Evolutionary conservation across 2,113 vertebrate species (phyloP), one percentile per base, ranked within the genome.

Genomic region (Ctenomys sociabilis): DNA sequence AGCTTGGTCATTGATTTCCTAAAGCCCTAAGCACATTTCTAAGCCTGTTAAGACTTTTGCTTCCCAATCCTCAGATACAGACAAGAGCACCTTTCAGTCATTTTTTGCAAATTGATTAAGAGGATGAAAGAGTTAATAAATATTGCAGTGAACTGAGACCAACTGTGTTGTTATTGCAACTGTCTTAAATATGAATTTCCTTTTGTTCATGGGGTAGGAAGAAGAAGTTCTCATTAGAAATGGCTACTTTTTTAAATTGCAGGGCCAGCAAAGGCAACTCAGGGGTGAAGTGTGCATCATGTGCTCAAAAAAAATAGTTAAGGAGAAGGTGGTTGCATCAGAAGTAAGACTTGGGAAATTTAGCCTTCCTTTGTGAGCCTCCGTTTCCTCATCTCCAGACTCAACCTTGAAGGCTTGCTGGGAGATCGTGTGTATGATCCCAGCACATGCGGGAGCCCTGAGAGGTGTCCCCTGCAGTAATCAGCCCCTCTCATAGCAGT

Each of bases 391-490:
- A 0, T 78, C 32, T 91, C 22, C 78, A 57, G 61, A 61, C 21
- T 68, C 61, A 45, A 9, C 22, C 13, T 83, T 81, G 8, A n/a
- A 17, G 37, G 8, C 26, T 32, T n/a, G 12, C 10, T 30, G 45
- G 22, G 21, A 26, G 28, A 3, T 43, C 12, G 0, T 1, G 0
- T 49, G 10, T 1, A 1, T 64, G 40, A 54, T 3, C 37, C 26
- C 2, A 1, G 64, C 35, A 28, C 3, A 9, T 77, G 40, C 12
- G 0, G n/a, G 10, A 35, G 24, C 10, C 1, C 11, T 30, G 6
- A 5, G 22, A 4, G 12, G 43, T 52, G 22, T 3, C 35, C 57
- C 37, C 32, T 57, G 0, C 8, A 77, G 32, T 40, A 16, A 81
- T 12, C 11, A n/a, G 75, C 11, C 26, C 64, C 24, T 54, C 14